These are phyloP conservation scores for Eumerus sabulonum DNA, from an alignment of 2,888 invertebrate genomes.

Conservation along the genomic window DNA sequence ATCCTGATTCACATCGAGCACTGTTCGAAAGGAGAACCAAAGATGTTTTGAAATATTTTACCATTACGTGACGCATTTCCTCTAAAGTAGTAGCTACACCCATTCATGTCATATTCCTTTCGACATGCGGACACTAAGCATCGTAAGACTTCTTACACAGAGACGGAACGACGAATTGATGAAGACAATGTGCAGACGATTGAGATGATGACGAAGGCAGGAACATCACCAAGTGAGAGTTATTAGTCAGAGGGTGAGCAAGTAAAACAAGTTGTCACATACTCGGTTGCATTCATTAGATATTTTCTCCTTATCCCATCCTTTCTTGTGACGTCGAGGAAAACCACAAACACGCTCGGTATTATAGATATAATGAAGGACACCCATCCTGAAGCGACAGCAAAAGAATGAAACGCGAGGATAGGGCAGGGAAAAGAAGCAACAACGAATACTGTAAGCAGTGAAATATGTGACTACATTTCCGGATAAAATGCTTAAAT, in stretches of 20 bases:
- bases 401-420: conserved; percentile 11
- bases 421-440: conserved; percentile 2
- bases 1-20: background rate
- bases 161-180: background rate
- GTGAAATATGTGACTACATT: conserved; percentile 62
- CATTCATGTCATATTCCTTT: conserved; percentile 31
- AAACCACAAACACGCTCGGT: conserved; percentile 37
- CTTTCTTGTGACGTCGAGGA: conserved; percentile 15
- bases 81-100: conserved; percentile 8
- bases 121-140: conserved; percentile 1
- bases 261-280: conserved; percentile 57
- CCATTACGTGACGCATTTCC: conserved; percentile 35
- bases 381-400: conserved; percentile 28
- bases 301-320: conserved; percentile 35
- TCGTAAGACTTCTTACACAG: too few relatives aligned
- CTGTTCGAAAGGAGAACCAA: conserved; percentile 23
- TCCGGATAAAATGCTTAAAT: conserved; percentile 58
- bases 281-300: conserved; percentile 60
- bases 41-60: conserved; percentile 51
- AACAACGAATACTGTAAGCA: conserved; percentile 46
- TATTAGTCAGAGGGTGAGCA: conserved; percentile 14
- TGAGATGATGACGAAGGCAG: conserved; percentile 2
- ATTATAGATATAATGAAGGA: conserved; percentile 52
- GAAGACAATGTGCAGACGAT: background rate
- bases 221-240: conserved; percentile 23